These are phyloP conservation scores for Cercocebus atys DNA, from an alignment of 2,113 vertebrate species.

Conservation along the genomic window DNA sequence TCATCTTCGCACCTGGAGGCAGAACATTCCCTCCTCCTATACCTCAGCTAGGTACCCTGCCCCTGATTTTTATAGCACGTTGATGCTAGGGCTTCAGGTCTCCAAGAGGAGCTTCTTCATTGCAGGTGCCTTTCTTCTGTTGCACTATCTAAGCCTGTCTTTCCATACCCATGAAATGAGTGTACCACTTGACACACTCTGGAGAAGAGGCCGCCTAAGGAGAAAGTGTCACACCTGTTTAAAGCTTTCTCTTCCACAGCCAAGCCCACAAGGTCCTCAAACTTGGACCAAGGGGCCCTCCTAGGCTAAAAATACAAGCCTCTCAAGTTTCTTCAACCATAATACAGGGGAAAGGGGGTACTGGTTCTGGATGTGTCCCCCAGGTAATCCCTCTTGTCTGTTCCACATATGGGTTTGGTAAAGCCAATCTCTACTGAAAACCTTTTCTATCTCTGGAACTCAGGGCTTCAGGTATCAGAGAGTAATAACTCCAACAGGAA, in stretches of 20 bases:
- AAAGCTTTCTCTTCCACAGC: conserved; percentile 44
- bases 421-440: not conserved
- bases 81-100: not conserved
- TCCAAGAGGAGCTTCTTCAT: conserved; percentile 23
- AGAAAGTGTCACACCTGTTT: conserved; percentile 42
- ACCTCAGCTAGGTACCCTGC: not conserved
- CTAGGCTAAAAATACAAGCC: conserved; percentile 59
- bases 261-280: not conserved
- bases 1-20: not conserved
- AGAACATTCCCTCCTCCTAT: not conserved
- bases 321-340: conserved; percentile 47
- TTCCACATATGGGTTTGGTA: not conserved
- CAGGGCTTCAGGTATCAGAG: not conserved
- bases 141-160: not conserved
- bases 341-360: not conserved
- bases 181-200: conserved; percentile 19
- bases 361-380: not conserved
- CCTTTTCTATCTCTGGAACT: conserved; percentile 8
- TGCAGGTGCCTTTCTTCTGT: conserved; percentile 37
- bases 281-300: not conserved
- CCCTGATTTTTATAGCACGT: conserved; percentile 41
- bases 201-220: not conserved
- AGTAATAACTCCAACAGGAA: not conserved
- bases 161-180: conserved; percentile 27
- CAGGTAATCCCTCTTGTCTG: conserved; percentile 3